Evolutionary conservation across 2,888 invertebrate species (phyloP).

Genomic region (Apamea epomidion): DNA sequence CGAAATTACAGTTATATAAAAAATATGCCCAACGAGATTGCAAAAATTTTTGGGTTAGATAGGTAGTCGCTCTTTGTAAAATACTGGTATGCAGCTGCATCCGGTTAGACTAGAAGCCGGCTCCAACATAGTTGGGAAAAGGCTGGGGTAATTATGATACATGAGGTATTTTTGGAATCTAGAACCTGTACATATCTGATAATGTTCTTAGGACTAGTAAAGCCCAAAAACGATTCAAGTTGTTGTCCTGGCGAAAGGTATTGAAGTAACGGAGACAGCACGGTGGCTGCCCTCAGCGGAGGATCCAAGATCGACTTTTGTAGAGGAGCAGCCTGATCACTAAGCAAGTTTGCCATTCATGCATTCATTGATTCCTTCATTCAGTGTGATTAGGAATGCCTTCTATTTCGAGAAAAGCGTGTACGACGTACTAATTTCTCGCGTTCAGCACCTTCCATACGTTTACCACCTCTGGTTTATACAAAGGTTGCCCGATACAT

Average conservation of each 20-base stretch:
- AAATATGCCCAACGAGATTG: not conserved
- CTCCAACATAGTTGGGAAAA: not conserved
- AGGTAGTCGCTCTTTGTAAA: not conserved
- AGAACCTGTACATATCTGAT: not conserved
- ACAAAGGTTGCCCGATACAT: conserved; percentile 27
- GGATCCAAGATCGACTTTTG: too few species aligned
- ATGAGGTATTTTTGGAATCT: not conserved
- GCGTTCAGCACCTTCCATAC: not conserved
- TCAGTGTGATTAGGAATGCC: not conserved
- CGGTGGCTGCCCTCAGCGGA: too few species aligned
- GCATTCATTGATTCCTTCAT: not conserved
- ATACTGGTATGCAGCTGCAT: not conserved
- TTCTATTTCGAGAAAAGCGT: conserved; percentile 33
- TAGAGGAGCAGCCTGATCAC: not conserved
- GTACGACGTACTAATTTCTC: not conserved
- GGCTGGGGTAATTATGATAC: too few species aligned
- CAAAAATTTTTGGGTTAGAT: not conserved
- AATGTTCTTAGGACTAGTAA: not conserved
- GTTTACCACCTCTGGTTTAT: conserved; percentile 27
- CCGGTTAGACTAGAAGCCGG: not conserved
- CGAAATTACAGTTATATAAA: not conserved
- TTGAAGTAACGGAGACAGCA: not conserved
- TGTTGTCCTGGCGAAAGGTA: not conserved
- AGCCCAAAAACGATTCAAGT: not conserved
- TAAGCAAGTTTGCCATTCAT: not conserved